These are phyloP conservation scores for Prinia subflava DNA, from an alignment of 2,113 vertebrate species.

Conservation along the genomic window DNA sequence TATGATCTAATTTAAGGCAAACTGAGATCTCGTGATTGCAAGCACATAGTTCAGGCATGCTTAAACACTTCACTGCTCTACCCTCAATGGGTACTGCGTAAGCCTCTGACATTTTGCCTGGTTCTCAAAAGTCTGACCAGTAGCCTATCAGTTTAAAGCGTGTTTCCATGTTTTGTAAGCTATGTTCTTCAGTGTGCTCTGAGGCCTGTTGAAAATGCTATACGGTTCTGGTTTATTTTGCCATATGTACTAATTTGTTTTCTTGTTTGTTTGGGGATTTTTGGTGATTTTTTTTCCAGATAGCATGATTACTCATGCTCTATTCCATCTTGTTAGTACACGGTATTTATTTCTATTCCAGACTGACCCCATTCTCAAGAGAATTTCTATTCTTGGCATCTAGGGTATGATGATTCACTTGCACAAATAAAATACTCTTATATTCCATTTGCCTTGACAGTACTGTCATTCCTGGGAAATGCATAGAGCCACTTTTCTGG, in stretches of 20 bases:
- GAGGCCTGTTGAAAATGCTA: not conserved
- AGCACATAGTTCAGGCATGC: slow-evolving; percentile 7
- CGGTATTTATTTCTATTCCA: slow-evolving; percentile 29
- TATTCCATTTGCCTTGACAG: not conserved
- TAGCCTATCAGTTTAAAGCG: not conserved
- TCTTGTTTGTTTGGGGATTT: not conserved
- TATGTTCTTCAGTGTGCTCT: not conserved
- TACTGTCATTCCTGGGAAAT: not conserved
- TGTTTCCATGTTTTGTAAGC: not conserved
- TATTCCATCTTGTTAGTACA: slow-evolving; percentile 1
- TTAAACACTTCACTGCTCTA: not conserved
- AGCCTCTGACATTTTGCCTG: not conserved
- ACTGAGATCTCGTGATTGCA: slow-evolving; percentile 1
- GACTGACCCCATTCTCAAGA: slow-evolving; percentile 38
- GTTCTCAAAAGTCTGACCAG: not conserved
- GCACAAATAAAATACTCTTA: not conserved
- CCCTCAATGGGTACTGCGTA: not conserved
- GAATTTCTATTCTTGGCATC: slow-evolving; percentile 25
- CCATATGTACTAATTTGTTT: not conserved
- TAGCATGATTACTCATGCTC: not conserved
- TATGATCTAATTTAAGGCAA: slow-evolving; percentile 35
- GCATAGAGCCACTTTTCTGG: not conserved
- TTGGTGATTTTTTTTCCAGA: not conserved
- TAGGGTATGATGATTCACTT: slow-evolving; percentile 17
- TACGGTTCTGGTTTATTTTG: not conserved